Evolutionary conservation across 2,797 vertebrate species (phyloP).

Genomic region (Coregonus sp.): DNA sequence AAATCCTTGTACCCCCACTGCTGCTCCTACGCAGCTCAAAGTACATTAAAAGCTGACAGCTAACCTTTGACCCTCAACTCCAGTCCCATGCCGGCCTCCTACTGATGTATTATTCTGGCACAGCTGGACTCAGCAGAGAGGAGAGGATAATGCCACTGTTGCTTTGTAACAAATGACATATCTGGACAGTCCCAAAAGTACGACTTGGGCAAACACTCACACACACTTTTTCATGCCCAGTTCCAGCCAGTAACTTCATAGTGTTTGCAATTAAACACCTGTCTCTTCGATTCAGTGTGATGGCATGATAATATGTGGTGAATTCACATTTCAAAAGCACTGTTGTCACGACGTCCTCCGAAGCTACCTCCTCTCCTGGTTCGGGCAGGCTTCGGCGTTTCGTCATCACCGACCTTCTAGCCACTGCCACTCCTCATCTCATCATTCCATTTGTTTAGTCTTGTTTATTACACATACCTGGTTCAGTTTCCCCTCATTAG

Average conservation of each 20-base stretch:
- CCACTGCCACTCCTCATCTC: no score
- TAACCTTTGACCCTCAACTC: slow-evolving; percentile 47
- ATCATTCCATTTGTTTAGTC: no score
- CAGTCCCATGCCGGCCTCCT: slow-evolving; percentile 26
- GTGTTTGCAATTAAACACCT: slow-evolving; percentile 32
- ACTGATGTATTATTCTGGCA: slow-evolving; percentile 45
- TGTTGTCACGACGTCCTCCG: no score
- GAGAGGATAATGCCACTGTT: slow-evolving; percentile 47
- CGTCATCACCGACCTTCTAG: no score
- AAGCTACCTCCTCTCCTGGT: no score
- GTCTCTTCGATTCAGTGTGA: slow-evolving; percentile 32
- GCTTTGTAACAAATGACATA: slow-evolving; percentile 30
- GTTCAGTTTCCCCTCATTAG: no score
- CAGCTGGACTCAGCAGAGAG: slow-evolving; percentile 48
- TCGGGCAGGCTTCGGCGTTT: no score
- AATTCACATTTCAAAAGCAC: no score
- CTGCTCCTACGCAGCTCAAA: slow-evolving; percentile 44
- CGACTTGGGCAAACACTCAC: slow-evolving; percentile 11
- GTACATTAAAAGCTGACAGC: slow-evolving; percentile 54
- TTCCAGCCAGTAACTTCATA: slow-evolving; percentile 9
- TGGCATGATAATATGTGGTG: no score
- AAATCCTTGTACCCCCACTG: slow-evolving; percentile 51
- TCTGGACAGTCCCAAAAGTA: slow-evolving; percentile 35
- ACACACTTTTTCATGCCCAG: slow-evolving; percentile 2
- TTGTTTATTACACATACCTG: no score